phyloP scores from a whole-genome alignment of 2,888 invertebrate genomes.

The Drosophila borealis region DNA sequence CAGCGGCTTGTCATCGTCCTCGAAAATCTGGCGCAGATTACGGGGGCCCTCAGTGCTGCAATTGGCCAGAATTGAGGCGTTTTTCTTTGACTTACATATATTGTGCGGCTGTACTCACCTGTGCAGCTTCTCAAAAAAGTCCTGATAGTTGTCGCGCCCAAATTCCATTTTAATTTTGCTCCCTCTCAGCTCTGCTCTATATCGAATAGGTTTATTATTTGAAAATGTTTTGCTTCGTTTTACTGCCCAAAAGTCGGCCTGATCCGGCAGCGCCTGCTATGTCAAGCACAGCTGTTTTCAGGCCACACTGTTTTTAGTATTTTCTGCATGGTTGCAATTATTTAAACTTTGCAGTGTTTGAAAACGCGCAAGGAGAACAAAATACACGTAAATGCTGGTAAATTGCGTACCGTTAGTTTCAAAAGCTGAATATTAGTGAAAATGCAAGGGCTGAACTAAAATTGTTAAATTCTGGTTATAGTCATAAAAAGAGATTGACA shows the following conservation, averaged over 20 bases:
- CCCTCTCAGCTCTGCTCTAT: background rate
- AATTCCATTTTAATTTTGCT: conserved; percentile 18
- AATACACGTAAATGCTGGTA: background rate
- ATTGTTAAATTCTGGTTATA: too few relatives aligned
- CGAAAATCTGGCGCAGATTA: conserved; percentile 49
- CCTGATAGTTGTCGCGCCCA: conserved; percentile 9
- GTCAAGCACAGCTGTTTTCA: background rate
- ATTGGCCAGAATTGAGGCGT: background rate
- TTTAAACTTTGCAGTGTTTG: background rate
- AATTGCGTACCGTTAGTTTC: background rate
- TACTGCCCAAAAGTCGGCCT: background rate
- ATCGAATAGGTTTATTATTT: background rate
- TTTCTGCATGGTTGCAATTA: background rate
- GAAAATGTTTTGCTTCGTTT: background rate
- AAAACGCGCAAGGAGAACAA: background rate
- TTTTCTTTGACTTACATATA: too few relatives aligned
- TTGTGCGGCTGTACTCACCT: conserved; percentile 12
- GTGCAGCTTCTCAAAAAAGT: conserved; percentile 24
- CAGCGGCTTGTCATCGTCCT: conserved; percentile 50
- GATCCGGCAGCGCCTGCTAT: conserved; percentile 1
- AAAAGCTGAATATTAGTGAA: background rate
- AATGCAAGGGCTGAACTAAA: too few relatives aligned
- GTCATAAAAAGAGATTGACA: too few relatives aligned
- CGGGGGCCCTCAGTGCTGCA: conserved; percentile 26
- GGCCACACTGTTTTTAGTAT: conserved; percentile 4